Conservation (phyloP, 2,797 vertebrate genomes). For the Gallinago nigripennis region DNA sequence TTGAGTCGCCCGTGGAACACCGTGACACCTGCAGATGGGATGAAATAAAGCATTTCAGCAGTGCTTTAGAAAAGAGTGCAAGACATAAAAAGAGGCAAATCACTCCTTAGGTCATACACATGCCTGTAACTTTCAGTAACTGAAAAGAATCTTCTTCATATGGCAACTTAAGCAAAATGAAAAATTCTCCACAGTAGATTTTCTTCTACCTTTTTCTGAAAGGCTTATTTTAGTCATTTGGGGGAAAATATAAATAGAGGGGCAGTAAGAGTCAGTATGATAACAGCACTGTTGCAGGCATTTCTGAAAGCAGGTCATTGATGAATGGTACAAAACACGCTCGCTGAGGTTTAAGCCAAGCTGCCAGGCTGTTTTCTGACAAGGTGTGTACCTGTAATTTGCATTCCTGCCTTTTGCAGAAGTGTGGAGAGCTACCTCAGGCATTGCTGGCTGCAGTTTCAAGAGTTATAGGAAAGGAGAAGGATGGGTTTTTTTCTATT, state of each 20-base stretch:
- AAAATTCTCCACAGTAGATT: neutral
- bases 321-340: neutral
- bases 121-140: neutral
- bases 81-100: neutral
- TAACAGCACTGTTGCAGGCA: neutral
- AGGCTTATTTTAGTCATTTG: neutral
- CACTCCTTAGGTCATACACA: neutral
- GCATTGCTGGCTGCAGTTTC: neutral
- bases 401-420: neutral
- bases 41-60: neutral
- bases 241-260: neutral
- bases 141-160: neutral
- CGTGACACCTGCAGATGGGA: neutral
- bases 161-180: neutral
- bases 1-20: neutral
- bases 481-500: neutral
- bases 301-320: neutral
- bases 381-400: accelerated
- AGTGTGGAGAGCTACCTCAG: neutral
- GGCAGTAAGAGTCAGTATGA: neutral
- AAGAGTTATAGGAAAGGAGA: neutral
- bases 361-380: neutral
- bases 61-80: neutral
- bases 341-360: neutral
- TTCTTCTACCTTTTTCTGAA: neutral